These are phyloP conservation scores for Enhydra lutris DNA, from an alignment of 2,113 vertebrate genomes.

Conservation along the genomic window DNA sequence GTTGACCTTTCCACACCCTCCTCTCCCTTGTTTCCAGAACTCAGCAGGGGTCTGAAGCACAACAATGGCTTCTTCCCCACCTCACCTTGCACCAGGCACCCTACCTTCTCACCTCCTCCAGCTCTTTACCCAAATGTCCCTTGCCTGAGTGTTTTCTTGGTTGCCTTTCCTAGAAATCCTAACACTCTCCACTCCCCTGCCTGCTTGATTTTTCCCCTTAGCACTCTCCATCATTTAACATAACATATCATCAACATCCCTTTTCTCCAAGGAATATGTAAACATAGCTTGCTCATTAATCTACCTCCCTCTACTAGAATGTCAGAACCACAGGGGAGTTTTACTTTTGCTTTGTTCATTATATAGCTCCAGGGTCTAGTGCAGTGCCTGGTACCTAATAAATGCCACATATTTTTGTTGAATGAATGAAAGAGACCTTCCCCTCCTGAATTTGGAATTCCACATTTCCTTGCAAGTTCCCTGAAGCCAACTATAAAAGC, in stretches of 20 bases:
- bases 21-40: not conserved
- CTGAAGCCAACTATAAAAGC: not conserved
- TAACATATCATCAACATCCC: no score
- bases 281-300: not conserved
- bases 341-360: not conserved
- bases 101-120: not conserved
- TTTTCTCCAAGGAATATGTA: not conserved
- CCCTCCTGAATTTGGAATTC: not conserved
- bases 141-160: not conserved
- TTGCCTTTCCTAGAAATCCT: not conserved
- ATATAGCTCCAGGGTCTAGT: not conserved
- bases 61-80: not conserved
- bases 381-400: not conserved
- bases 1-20: not conserved
- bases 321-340: not conserved
- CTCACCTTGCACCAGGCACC: accelerated
- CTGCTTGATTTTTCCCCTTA: not conserved
- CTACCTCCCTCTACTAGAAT: not conserved
- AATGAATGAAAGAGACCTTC: not conserved
- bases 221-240: not conserved
- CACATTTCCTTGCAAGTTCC: not conserved
- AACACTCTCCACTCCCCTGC: not conserved
- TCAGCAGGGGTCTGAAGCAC: not conserved
- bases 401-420: not conserved
- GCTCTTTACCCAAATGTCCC: not conserved